A percentile compares a stretch with the other conserved stretches of the same genome.
phyloP scores from a whole-genome alignment of 1,140 invertebrate genomes.

The Neoseiulus cucumeris region DNA sequence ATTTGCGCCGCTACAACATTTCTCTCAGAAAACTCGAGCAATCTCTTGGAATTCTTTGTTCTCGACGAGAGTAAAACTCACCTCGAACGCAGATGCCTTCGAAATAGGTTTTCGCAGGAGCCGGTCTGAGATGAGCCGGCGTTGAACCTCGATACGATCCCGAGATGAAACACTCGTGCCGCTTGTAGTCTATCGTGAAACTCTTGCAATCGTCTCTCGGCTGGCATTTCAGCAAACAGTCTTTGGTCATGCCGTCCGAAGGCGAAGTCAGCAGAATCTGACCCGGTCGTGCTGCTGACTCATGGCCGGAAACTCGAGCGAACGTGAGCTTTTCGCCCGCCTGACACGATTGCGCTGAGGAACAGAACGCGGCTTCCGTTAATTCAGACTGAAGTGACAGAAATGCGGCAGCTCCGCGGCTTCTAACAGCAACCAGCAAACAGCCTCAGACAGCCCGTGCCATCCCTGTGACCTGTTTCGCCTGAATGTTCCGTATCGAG shows the following conservation, averaged over 20 bases:
- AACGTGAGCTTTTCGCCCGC: slow-evolving; percentile 25
- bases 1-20: background rate
- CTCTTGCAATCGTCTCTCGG: slow-evolving; percentile 26
- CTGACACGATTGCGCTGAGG: background rate
- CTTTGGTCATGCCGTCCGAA: slow-evolving; percentile 26
- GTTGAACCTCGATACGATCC: slow-evolving; percentile 23
- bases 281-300: slow-evolving; percentile 25
- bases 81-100: slow-evolving; percentile 30
- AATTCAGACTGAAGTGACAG: background rate
- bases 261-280: slow-evolving; percentile 14
- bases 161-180: slow-evolving; percentile 28
- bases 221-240: slow-evolving; percentile 27
- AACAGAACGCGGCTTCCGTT: slow-evolving; percentile 12
- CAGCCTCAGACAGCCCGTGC: too few species aligned
- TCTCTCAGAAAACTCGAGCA: too few species aligned
- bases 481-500: too few species aligned
- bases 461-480: too few species aligned
- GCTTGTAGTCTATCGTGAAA: slow-evolving; percentile 30
- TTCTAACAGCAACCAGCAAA: too few species aligned
- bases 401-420: too few species aligned
- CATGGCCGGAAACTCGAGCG: slow-evolving; percentile 30
- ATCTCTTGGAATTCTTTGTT: too few species aligned
- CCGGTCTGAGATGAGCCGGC: slow-evolving; percentile 25
- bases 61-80: slow-evolving; percentile 16
- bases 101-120: slow-evolving; percentile 29